phyloP scores from a whole-genome alignment of 2,797 vertebrate species.

The Spinibarbus caldwelli region DNA sequence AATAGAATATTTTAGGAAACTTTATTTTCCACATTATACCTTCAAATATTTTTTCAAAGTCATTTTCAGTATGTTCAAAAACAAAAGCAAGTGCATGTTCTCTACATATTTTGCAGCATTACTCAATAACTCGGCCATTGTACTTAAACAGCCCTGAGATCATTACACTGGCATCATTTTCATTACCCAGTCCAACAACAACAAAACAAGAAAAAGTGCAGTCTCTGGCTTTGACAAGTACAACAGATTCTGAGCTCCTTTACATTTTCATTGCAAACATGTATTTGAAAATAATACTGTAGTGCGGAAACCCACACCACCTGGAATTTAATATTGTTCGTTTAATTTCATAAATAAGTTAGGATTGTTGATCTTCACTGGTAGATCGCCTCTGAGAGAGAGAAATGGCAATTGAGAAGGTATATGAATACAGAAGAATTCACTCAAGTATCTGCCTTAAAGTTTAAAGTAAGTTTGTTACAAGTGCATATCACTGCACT shows the following conservation, averaged over 20 bases:
- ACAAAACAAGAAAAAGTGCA: slow-evolving; percentile 22
- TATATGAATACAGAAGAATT: neutral
- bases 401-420: neutral
- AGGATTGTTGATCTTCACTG: slow-evolving; percentile 2
- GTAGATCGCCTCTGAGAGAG: neutral
- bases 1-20: slow-evolving; percentile 10
- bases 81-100: slow-evolving; percentile 35
- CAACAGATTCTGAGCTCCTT: slow-evolving; percentile 1
- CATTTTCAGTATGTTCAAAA: slow-evolving; percentile 26
- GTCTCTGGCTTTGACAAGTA: neutral
- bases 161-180: slow-evolving; percentile 21
- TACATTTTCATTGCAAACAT: neutral
- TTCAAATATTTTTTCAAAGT: slow-evolving; percentile 25
- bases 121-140: neutral
- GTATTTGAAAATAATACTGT: neutral
- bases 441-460: neutral
- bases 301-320: neutral
- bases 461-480: slow-evolving; percentile 34
- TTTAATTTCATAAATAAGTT: no score
- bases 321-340: neutral
- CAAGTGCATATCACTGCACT: slow-evolving; percentile 21
- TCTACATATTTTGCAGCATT: slow-evolving; percentile 43
- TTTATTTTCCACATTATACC: slow-evolving; percentile 39
- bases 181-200: neutral
- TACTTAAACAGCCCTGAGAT: slow-evolving; percentile 44